These are phyloP conservation scores for Drosophila borealis DNA, from an alignment of 2,888 invertebrate species.

Conservation along the genomic window DNA sequence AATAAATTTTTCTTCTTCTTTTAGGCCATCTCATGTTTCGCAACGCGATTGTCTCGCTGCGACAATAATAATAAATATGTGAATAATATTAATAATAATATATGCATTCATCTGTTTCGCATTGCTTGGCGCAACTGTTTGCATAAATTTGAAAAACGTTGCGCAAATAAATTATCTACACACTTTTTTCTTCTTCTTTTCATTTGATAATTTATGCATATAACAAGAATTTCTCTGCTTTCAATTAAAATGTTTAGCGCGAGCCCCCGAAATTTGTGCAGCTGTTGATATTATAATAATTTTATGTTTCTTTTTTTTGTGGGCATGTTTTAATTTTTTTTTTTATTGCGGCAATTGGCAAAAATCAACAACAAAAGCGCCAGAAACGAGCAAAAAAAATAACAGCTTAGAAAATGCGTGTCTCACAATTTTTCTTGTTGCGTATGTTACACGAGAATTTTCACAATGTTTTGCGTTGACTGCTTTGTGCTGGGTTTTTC, in stretches of 20 bases:
- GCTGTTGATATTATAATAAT: slow-evolving; percentile 44
- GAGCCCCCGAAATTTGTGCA: slow-evolving; percentile 20
- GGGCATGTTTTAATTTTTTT: not conserved
- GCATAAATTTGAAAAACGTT: slow-evolving; percentile 52
- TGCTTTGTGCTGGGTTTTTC: slow-evolving; percentile 25
- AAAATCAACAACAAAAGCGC: slow-evolving; percentile 48
- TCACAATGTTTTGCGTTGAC: slow-evolving; percentile 5
- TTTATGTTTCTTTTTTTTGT: slow-evolving; percentile 6
- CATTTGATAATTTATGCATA: slow-evolving; percentile 53
- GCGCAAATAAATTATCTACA: slow-evolving; percentile 60
- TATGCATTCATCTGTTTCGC: slow-evolving; percentile 31
- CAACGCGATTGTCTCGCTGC: not conserved
- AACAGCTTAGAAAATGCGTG: slow-evolving; percentile 24
- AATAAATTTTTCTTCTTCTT: not conserved
- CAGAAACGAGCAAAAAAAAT: slow-evolving; percentile 10
- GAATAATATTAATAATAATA: slow-evolving; percentile 13
- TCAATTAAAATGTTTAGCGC: slow-evolving; percentile 51
- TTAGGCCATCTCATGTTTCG: not conserved
- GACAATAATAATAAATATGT: slow-evolving; percentile 4
- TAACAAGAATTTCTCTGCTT: slow-evolving; percentile 30
- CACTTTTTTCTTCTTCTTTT: slow-evolving; percentile 31
- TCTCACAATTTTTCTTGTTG: slow-evolving; percentile 25
- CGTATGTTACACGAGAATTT: slow-evolving; percentile 27
- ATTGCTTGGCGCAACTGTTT: slow-evolving; percentile 43
- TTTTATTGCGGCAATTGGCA: slow-evolving; percentile 25